These are phyloP conservation scores for Ochlodes sylvanus DNA, from an alignment of 2,888 invertebrate species.

Conservation along the genomic window DNA sequence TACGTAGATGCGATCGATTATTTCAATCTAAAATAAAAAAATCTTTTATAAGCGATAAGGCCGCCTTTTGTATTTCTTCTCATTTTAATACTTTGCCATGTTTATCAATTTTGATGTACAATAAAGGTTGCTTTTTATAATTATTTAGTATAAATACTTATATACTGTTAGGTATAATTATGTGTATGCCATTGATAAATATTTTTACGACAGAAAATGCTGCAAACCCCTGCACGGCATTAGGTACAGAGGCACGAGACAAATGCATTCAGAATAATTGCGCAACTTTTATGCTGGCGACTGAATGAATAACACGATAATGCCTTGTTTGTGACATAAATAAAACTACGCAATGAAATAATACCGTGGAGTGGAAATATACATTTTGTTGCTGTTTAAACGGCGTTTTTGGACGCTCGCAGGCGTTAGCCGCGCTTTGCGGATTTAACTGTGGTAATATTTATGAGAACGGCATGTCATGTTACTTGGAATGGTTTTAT, in stretches of 20 bases:
- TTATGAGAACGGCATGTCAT: not conserved
- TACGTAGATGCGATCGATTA: no score
- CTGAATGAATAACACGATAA: slow-evolving; percentile 35
- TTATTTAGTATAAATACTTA: no score
- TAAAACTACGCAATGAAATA: slow-evolving; percentile 22
- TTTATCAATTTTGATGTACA: no score
- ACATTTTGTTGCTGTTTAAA: not conserved
- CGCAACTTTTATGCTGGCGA: slow-evolving; percentile 29
- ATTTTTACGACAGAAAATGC: slow-evolving; percentile 5
- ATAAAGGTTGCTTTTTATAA: no score
- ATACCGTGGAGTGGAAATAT: slow-evolving; percentile 12
- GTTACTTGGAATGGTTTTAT: not conserved
- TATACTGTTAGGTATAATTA: no score
- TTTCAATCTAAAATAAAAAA: no score
- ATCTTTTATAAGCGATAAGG: no score
- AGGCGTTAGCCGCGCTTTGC: not conserved
- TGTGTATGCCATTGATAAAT: no score
- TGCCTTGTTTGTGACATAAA: slow-evolving; percentile 29
- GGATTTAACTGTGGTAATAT: not conserved
- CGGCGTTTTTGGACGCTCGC: not conserved
- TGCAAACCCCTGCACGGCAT: slow-evolving; percentile 8
- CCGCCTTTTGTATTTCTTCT: no score
- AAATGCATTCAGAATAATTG: slow-evolving; percentile 34
- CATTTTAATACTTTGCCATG: no score
- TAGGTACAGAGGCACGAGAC: slow-evolving; percentile 26